A percentile compares a stretch with the other conserved stretches of the same genome.
Evolutionary conservation across 2,797 vertebrate species (phyloP).

Genomic region (Melanotaenia trifasciata): DNA sequence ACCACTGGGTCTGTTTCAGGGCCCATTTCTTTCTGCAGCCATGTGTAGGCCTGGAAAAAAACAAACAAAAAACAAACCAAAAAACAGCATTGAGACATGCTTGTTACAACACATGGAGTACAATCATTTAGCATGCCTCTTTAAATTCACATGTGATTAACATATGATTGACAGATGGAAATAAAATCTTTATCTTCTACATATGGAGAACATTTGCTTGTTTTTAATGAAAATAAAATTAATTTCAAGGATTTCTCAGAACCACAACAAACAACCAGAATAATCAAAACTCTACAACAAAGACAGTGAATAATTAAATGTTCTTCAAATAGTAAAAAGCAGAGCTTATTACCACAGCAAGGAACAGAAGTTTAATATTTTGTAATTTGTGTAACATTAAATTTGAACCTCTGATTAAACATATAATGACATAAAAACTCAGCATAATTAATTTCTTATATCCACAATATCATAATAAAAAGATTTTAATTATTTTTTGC

Average conservation of each 20-base stretch:
- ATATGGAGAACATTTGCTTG: neutral
- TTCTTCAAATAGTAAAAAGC: neutral
- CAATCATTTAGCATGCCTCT: neutral
- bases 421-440: constrained; percentile 11
- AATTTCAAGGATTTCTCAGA: neutral
- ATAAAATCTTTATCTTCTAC: neutral
- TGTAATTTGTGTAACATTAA: neutral
- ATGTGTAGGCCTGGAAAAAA: constrained; percentile 89
- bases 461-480: constrained; percentile 20
- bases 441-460: constrained; percentile 9
- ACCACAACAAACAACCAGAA: neutral
- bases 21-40: constrained; percentile 95
- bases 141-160: neutral
- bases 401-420: neutral
- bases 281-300: neutral
- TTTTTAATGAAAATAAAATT: neutral
- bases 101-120: constrained; percentile 7
- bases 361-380: neutral
- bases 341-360: neutral
- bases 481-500: constrained; percentile 20
- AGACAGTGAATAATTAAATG: neutral
- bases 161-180: neutral
- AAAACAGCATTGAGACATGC: constrained; percentile 57
- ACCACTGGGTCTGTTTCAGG: constrained; percentile 96
- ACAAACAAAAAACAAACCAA: neutral